Evolutionary conservation across 2,888 invertebrate genomes (phyloP).

Genomic region (Sinodicranocentrus sp.): DNA sequence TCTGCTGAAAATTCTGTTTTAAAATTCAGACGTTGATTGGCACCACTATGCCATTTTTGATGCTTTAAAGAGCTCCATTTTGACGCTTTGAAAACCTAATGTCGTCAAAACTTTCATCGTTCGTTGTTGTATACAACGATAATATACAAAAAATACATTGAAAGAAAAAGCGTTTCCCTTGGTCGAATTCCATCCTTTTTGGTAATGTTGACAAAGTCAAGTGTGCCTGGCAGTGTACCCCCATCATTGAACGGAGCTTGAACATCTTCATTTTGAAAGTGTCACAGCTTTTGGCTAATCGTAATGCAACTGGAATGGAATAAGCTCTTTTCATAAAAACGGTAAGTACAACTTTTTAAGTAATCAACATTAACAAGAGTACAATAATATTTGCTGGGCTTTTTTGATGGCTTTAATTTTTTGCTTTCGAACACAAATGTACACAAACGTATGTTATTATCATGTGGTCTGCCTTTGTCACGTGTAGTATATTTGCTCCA

Average conservation of each 20-base stretch:
- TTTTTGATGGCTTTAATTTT: too few species aligned
- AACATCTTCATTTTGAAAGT: not conserved
- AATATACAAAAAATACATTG: not conserved
- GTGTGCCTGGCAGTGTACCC: not conserved
- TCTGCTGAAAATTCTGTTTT: not conserved
- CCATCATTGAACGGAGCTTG: not conserved
- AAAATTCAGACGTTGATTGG: conserved; percentile 32
- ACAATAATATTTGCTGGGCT: too few species aligned
- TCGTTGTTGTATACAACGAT: too few species aligned
- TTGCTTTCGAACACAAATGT: too few species aligned
- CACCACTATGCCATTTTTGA: conserved; percentile 14
- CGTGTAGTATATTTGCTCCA: conserved; percentile 3
- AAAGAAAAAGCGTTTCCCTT: not conserved
- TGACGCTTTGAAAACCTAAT: not conserved
- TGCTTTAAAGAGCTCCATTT: not conserved
- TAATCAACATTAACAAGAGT: too few species aligned
- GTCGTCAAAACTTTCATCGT: not conserved
- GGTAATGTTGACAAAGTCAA: not conserved
- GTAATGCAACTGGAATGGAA: conserved; percentile 16
- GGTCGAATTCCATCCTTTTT: not conserved
- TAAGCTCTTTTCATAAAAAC: conserved; percentile 33
- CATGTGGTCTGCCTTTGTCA: not conserved
- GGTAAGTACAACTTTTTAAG: conserved; percentile 24
- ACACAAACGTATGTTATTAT: too few species aligned
- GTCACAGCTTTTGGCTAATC: conserved; percentile 20